Conservation (phyloP, 2,888 invertebrate species). For the Tinea pellionella region DNA sequence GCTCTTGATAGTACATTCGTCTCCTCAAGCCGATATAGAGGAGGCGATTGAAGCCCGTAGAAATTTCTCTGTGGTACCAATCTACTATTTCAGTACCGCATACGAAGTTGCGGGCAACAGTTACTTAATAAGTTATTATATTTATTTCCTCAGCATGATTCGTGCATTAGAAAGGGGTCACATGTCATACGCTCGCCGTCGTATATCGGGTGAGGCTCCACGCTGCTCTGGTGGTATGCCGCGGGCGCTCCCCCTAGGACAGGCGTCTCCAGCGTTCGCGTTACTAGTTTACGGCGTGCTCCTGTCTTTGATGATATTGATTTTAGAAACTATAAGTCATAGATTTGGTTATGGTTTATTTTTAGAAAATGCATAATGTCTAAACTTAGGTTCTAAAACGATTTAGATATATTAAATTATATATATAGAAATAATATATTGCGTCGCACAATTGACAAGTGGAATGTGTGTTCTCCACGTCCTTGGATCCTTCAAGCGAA, state of each 20-base stretch:
- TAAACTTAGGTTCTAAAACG: too few species aligned
- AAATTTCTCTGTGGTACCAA: conserved; percentile 13
- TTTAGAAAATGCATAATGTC: too few species aligned
- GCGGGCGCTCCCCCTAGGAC: conserved; percentile 49
- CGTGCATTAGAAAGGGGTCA: conserved; percentile 51
- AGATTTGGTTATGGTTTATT: background rate
- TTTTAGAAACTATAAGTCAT: conserved; percentile 31
- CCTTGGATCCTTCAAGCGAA: too few species aligned
- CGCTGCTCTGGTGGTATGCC: conserved; percentile 46
- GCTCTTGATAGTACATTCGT: too few species aligned
- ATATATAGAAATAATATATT: too few species aligned
- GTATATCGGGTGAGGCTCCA: conserved; percentile 34
- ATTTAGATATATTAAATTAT: too few species aligned
- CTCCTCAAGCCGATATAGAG: too few species aligned
- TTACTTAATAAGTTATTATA: too few species aligned
- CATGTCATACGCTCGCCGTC: conserved; percentile 28
- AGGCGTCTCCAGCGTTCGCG: conserved; percentile 52
- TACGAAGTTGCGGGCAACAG: too few species aligned
- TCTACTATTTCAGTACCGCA: background rate
- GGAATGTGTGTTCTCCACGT: too few species aligned
- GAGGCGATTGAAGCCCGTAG: too few species aligned
- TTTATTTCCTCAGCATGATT: conserved; percentile 31
- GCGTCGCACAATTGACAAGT: too few species aligned
- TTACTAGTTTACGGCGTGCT: conserved; percentile 30
- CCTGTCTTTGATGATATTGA: conserved; percentile 30